Conservation (phyloP, 2,888 invertebrate genomes). For the Zaprionus lineosus region DNA sequence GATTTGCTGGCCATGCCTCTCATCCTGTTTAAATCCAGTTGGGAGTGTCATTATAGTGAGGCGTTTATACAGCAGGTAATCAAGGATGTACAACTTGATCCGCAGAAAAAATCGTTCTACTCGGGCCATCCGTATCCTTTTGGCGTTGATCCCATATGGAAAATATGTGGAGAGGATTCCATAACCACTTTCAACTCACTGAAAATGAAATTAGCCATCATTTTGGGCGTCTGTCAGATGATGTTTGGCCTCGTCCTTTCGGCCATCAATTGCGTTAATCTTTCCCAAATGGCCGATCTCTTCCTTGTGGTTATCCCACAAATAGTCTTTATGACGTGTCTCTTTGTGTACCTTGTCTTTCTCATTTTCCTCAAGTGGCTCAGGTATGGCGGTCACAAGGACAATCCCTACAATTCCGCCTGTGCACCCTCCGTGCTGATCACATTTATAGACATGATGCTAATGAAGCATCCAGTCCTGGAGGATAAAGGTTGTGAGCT, state of each 20-base stretch:
- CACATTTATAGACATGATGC: constrained; percentile 90
- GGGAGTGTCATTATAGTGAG: constrained; percentile 86
- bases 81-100: constrained; percentile 85
- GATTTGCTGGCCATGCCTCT: constrained; percentile 96
- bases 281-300: constrained; percentile 86
- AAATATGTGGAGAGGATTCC: constrained; percentile 90
- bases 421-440: constrained; percentile 90
- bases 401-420: constrained; percentile 77
- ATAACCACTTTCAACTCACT: constrained; percentile 96
- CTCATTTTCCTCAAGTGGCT: constrained; percentile 97
- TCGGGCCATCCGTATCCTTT: constrained; percentile 86
- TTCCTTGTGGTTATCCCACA: constrained; percentile 94
- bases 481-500: constrained; percentile 84
- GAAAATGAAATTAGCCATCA: constrained; percentile 98
- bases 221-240: constrained; percentile 97
- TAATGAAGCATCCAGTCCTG: constrained; percentile 84
- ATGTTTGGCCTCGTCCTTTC: constrained; percentile 93
- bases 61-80: constrained; percentile 82
- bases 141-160: constrained; percentile 91
- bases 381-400: constrained; percentile 85
- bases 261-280: constrained; percentile 88
- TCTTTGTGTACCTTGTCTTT: constrained; percentile 94
- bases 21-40: constrained; percentile 95
- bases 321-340: constrained; percentile 90
- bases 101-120: constrained; percentile 82